Evolutionary conservation across 2,797 vertebrate species (phyloP), one percentile per base, ranked within the genome.

Genomic region (Melanotaenia maccullochi): DNA sequence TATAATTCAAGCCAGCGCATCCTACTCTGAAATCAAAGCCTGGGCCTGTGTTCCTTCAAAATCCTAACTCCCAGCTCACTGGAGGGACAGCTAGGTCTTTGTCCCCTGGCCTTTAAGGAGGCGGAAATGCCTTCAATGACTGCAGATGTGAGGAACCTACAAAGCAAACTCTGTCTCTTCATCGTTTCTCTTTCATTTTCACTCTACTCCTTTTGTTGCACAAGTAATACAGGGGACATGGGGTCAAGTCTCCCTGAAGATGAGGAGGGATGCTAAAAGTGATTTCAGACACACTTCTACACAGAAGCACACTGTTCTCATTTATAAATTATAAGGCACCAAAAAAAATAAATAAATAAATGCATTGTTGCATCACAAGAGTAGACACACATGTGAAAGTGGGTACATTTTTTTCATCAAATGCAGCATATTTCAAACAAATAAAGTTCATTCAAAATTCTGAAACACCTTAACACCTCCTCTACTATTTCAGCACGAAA

Each of bases 101-200:
- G 91, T 94, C 81, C 75, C 7, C 36, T 9, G 3, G 16, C 74
- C 65, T 89, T 87, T 90, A 89, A 89, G 87, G 89, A 86, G 87
- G 87, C 87, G 92, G 93, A 93, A 92, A 92, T 71, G 77, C 85
- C 69, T 85, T 91, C 84, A 87, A 75, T 89, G 90, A 82, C 91
- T 91, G 91, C 93, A 91, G 92, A 92, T 94, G 91, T 87, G 85
- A 80, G 83, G 69, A 75, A 44, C 61, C 49, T 25, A 94, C 92
- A 94, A 93, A 93, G 91, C 60, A 38, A 42, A 14, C 72, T 82
- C 87, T 93, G 74, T 82, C 78, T 61, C 78, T 79, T 86, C 79
- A 82, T 87, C 75, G 33, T 86, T 78, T 86, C 64, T 61, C 60
- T 74, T 84, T 85, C 54, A 49, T 70, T 84, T 83, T 75, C 59